These are phyloP conservation scores for Orientallactaga sibirica DNA, from an alignment of 2,797 vertebrate genomes.

Conservation along the genomic window DNA sequence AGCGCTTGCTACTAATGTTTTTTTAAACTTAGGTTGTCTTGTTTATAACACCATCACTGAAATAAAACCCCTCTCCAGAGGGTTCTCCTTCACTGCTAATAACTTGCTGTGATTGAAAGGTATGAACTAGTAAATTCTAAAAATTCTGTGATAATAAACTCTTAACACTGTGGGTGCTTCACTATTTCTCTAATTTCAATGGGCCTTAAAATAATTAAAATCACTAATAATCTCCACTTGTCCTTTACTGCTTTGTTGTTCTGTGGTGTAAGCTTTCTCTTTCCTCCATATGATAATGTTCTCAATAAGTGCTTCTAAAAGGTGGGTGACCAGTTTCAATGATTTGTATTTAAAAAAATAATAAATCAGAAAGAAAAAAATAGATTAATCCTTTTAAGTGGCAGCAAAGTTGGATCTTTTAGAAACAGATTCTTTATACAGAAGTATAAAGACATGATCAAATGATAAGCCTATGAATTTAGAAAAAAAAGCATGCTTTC, in stretches of 20 bases:
- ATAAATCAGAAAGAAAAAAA: constrained; percentile 24
- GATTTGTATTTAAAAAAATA: constrained; percentile 13
- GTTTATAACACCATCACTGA: constrained; percentile 83
- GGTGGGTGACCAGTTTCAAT: constrained; percentile 73
- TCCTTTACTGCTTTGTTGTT: constrained; percentile 83
- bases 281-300: constrained; percentile 73
- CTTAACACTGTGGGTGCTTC: constrained; percentile 79
- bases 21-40: constrained; percentile 79
- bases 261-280: constrained; percentile 74
- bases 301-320: constrained; percentile 79
- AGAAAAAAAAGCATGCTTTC: neutral
- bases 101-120: constrained; percentile 86
- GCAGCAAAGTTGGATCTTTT: constrained; percentile 37
- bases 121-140: constrained; percentile 84
- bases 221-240: constrained; percentile 83
- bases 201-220: constrained; percentile 86
- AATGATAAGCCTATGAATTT: neutral
- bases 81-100: constrained; percentile 88
- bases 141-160: constrained; percentile 75
- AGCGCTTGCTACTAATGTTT: constrained; percentile 87
- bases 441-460: neutral
- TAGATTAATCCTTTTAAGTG: neutral
- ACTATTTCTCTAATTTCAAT: constrained; percentile 79
- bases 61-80: constrained; percentile 80
- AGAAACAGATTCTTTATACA: neutral